Evolutionary conservation across 1,140 invertebrate species (phyloP).

Genomic region (Drosophila carrolli): DNA sequence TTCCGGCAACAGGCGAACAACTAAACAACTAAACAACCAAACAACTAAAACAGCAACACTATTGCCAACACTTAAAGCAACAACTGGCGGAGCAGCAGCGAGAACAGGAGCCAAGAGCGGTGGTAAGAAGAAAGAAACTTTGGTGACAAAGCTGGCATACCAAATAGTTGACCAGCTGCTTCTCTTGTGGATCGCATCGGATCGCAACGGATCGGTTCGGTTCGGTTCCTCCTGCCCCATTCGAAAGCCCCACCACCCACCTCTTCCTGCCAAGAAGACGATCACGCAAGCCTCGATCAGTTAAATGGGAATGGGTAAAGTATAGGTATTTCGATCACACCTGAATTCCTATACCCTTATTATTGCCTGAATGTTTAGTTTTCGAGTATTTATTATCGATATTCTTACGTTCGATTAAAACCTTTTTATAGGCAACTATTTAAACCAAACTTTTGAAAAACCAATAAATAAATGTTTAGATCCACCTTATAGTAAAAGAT

Average conservation of each 20-base stretch:
- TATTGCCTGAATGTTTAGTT: background rate
- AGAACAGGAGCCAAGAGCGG: constrained; percentile 13
- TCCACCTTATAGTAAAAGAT: too few species aligned
- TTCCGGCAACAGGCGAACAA: constrained; percentile 67
- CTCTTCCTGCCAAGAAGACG: constrained; percentile 4
- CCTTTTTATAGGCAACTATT: too few species aligned
- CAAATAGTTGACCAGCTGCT: constrained; percentile 66
- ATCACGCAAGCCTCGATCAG: constrained; percentile 15
- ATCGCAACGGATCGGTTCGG: too few species aligned
- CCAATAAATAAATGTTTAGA: too few species aligned
- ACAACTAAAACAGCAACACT: constrained; percentile 42
- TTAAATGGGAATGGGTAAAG: constrained; percentile 1
- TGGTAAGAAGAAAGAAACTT: constrained; percentile 23
- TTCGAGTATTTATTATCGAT: background rate
- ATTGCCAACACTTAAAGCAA: constrained; percentile 18
- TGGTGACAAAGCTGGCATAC: constrained; percentile 72
- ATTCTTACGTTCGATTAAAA: too few species aligned
- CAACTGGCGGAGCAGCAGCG: constrained; percentile 13
- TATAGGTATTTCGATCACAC: background rate
- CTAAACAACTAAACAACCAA: constrained; percentile 23
- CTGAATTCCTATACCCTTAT: background rate
- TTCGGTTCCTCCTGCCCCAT: constrained; percentile 1
- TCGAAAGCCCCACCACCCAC: background rate
- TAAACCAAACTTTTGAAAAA: too few species aligned
- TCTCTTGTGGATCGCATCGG: background rate